Percentiles rank a stretch among this genome's conserved stretches.
phyloP scores from a whole-genome alignment of 2,888 invertebrate species.

The Leptopterna dolabrata region DNA sequence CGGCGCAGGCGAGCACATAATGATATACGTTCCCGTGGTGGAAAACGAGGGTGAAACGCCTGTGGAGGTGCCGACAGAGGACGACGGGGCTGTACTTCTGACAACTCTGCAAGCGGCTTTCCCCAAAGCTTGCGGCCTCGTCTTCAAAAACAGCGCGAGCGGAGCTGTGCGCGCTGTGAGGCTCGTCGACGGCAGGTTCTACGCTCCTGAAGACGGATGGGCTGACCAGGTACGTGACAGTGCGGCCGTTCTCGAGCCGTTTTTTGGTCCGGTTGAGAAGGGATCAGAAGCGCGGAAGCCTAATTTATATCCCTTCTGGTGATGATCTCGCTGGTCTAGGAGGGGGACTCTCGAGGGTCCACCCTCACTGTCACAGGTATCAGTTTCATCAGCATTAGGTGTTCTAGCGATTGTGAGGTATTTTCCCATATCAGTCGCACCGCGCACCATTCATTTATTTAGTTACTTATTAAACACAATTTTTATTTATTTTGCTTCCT shows the following conservation, averaged over 20 bases:
- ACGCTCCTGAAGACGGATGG: constrained; percentile 30
- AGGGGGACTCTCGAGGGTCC: no score
- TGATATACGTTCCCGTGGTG: constrained; percentile 28
- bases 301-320: no score
- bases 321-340: no score
- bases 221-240: neutral
- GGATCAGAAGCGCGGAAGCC: neutral
- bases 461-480: no score
- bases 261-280: no score
- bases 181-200: constrained; percentile 28
- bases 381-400: no score
- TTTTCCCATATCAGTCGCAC: no score
- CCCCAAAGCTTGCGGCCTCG: constrained; percentile 30
- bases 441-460: no score
- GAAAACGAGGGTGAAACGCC: constrained; percentile 27
- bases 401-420: no score
- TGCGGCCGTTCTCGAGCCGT: no score
- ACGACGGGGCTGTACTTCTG: neutral
- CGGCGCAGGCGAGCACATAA: neutral
- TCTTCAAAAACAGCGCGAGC: constrained; percentile 10
- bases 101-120: constrained; percentile 30
- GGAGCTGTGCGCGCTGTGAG: constrained; percentile 5
- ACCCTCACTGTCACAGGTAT: no score
- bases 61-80: constrained; percentile 27
- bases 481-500: no score